phyloP scores from a whole-genome alignment of 2,113 vertebrate genomes.

The Callospermophilus lateralis region DNA sequence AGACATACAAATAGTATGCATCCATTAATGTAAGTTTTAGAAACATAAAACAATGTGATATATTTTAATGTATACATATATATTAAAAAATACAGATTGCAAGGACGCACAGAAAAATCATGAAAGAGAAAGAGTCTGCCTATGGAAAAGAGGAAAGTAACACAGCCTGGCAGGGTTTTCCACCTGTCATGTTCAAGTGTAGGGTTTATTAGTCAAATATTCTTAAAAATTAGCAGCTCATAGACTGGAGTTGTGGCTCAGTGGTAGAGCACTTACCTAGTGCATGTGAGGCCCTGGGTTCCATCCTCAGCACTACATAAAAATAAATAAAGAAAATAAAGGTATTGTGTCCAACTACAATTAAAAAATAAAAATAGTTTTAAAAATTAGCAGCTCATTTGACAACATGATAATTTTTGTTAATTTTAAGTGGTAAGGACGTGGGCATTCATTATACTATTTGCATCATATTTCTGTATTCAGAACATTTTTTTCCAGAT shows the following conservation, averaged over 20 bases:
- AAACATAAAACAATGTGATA: neutral
- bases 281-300: too few species aligned
- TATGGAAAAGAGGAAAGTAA: neutral
- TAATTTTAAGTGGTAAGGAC: neutral
- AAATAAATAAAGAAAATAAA: too few species aligned
- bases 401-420: neutral
- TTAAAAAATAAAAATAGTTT: neutral
- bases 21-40: conserved; percentile 12
- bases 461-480: neutral
- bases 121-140: neutral
- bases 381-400: neutral
- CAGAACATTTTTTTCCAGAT: conserved; percentile 5
- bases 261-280: too few species aligned
- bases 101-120: conserved; percentile 14
- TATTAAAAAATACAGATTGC: neutral
- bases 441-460: neutral
- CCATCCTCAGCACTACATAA: too few species aligned
- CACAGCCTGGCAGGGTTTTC: neutral
- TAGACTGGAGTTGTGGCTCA: too few species aligned
- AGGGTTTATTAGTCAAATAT: neutral
- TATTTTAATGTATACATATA: neutral
- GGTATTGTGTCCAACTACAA: too few species aligned
- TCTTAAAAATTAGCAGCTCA: neutral
- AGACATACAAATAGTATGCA: neutral
- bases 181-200: neutral